Evolutionary conservation across 2,113 vertebrate genomes (phyloP).

Genomic region (Hippotragus niger): DNA sequence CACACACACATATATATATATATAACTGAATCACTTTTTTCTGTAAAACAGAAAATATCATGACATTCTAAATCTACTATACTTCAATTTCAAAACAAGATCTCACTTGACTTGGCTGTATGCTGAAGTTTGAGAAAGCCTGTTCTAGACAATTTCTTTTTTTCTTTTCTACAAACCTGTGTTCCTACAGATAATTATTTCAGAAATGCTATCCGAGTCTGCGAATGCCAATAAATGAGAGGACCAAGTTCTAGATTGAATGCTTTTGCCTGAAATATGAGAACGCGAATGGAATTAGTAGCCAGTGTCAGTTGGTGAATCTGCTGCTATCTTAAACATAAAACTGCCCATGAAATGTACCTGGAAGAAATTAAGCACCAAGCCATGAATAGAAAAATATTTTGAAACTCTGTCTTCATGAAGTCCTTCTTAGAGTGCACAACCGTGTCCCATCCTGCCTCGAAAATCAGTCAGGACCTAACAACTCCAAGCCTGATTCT

Average conservation of each 20-base stretch:
- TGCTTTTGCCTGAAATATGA: no score
- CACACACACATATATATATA: not conserved
- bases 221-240: not conserved
- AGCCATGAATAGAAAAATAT: not conserved
- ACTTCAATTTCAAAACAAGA: not conserved
- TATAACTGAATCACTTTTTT: not conserved
- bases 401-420: constrained; percentile 6
- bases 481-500: not conserved
- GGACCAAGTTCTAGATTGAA: not conserved
- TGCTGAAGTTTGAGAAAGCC: not conserved
- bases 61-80: not conserved
- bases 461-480: constrained; percentile 11
- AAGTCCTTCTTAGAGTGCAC: not conserved
- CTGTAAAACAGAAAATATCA: not conserved
- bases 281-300: accelerated
- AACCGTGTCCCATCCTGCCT: not conserved
- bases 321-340: not conserved
- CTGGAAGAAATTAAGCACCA: not conserved
- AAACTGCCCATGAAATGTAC: not conserved
- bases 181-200: not conserved
- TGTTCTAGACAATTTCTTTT: not conserved
- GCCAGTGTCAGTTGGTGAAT: not conserved
- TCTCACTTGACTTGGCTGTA: not conserved
- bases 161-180: not conserved
- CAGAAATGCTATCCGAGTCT: not conserved